A percentile compares a stretch with the other conserved stretches of the same genome.
phyloP scores from a whole-genome alignment of 2,888 invertebrate genomes.

The Xanthorhoe spadicearia region DNA sequence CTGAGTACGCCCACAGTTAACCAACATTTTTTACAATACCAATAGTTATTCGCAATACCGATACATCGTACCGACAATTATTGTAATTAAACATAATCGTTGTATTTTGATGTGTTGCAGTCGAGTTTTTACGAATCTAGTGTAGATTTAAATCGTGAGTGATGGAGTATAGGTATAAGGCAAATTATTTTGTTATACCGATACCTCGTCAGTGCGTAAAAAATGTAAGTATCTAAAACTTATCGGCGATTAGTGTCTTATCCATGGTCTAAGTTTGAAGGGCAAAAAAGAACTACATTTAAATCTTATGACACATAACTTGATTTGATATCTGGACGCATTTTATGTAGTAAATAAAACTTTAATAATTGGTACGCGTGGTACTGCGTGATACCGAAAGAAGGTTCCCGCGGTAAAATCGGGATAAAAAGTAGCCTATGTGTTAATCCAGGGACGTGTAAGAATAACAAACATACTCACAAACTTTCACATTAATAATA shows the following conservation, averaged over 20 bases:
- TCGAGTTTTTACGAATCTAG: constrained; percentile 38
- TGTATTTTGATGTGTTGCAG: constrained; percentile 53
- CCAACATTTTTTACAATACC: constrained; percentile 40
- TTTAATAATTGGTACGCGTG: no score
- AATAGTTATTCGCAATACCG: constrained; percentile 45
- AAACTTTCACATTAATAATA: no score
- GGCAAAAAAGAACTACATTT: constrained; percentile 6
- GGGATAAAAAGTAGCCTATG: no score
- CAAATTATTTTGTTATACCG: constrained; percentile 30
- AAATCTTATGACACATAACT: neutral
- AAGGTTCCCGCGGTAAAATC: no score
- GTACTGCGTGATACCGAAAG: no score
- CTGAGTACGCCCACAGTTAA: constrained; percentile 45
- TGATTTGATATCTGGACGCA: no score
- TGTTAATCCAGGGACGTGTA: no score
- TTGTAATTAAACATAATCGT: constrained; percentile 57
- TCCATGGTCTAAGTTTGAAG: constrained; percentile 6
- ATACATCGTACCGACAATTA: constrained; percentile 56
- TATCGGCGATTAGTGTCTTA: constrained; percentile 20
- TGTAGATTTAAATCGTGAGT: constrained; percentile 25
- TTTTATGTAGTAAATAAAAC: no score
- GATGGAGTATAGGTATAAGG: constrained; percentile 19
- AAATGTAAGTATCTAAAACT: constrained; percentile 30
- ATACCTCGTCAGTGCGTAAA: constrained; percentile 33
- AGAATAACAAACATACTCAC: no score